Percentiles rank a stretch among this genome's conserved stretches.
These are phyloP conservation scores for Emys orbicularis DNA, from an alignment of 2,797 vertebrate species.

Conservation along the genomic window DNA sequence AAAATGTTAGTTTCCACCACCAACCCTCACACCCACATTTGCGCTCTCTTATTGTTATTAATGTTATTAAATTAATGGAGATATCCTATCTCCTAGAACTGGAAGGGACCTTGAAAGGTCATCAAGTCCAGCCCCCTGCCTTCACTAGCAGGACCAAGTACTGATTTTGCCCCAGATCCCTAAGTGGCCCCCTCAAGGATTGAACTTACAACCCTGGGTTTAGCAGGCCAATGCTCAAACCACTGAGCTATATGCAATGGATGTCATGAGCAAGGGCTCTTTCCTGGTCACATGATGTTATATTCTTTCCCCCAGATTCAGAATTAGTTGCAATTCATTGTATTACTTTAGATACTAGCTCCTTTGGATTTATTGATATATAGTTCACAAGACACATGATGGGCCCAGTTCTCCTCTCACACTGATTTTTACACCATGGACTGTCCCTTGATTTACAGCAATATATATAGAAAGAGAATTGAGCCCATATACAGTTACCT, in stretches of 20 bases:
- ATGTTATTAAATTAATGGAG: too few relatives aligned
- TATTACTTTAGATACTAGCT: not conserved
- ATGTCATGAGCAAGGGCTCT: not conserved
- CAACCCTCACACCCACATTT: not conserved
- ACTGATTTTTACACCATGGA: not conserved
- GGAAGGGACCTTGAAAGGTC: too few relatives aligned
- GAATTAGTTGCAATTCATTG: constrained; percentile 34
- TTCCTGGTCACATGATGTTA: constrained; percentile 5
- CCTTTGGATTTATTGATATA: not conserved
- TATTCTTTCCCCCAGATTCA: constrained; percentile 1
- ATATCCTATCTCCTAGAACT: too few relatives aligned
- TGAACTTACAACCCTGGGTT: too few relatives aligned
- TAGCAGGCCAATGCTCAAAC: too few relatives aligned
- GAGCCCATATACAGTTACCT: not conserved
- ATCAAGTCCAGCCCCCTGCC: too few relatives aligned
- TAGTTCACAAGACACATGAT: not conserved
- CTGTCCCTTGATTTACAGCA: not conserved
- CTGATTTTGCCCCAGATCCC: too few relatives aligned
- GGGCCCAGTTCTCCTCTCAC: not conserved
- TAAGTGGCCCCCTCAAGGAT: too few relatives aligned
- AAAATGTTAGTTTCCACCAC: not conserved
- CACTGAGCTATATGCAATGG: too few relatives aligned
- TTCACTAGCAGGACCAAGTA: too few relatives aligned
- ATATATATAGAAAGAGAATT: not conserved
- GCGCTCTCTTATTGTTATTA: not conserved